Evolutionary conservation across 1,140 invertebrate species (phyloP).

Genomic region (Pseudomyrmex flavicornis): DNA sequence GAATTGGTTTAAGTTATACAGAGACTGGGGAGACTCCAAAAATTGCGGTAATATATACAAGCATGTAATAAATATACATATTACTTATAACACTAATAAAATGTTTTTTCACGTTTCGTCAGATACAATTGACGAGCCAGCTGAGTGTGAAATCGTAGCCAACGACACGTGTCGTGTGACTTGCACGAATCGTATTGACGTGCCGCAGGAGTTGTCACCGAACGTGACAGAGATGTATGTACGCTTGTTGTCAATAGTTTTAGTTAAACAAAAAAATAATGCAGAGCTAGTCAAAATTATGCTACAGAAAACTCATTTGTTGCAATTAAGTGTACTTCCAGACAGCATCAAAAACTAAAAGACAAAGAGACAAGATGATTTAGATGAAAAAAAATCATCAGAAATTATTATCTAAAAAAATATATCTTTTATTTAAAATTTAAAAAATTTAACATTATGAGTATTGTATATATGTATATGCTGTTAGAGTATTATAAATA

Average conservation of each 20-base stretch:
- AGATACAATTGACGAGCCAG: constrained; percentile 65
- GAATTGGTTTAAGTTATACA: constrained; percentile 64
- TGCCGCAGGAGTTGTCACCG: constrained; percentile 73
- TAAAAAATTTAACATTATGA: too few relatives aligned
- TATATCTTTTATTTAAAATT: too few relatives aligned
- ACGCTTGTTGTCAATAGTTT: neutral
- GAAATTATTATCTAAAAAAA: too few relatives aligned
- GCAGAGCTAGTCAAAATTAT: neutral
- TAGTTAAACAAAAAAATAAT: neutral
- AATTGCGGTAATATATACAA: constrained; percentile 57
- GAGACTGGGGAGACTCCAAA: constrained; percentile 33
- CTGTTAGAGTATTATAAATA: too few relatives aligned
- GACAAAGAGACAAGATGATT: too few relatives aligned
- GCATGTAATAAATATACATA: neutral
- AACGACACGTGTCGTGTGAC: constrained; percentile 72
- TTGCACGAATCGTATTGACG: constrained; percentile 73
- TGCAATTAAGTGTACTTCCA: too few relatives aligned
- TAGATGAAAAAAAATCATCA: too few relatives aligned
- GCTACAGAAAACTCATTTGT: too few relatives aligned
- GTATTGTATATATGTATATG: too few relatives aligned
- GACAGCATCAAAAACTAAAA: too few relatives aligned
- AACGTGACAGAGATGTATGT: constrained; percentile 74
- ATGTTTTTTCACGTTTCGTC: constrained; percentile 25
- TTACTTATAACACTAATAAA: neutral
- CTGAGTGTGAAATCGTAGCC: constrained; percentile 55